Base-by-base conservation (phyloP, 2,888 invertebrate genomes). In the Epirrhoe alternata region DNA sequence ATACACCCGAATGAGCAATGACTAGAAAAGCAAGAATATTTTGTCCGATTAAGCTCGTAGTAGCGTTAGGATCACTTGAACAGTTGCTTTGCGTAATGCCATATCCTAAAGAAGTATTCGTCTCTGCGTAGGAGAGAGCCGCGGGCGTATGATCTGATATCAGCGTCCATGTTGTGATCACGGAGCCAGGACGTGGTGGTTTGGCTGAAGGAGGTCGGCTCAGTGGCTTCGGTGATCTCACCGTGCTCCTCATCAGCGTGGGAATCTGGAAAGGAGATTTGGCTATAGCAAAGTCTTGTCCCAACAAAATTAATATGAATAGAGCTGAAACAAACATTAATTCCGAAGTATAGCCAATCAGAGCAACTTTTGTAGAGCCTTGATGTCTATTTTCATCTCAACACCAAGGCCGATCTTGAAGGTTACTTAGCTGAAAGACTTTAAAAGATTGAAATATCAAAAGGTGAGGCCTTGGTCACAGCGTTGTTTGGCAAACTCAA, bases 101-200 rank as follows among this genome's bases (percentile, higher is more conserved):
- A 98, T 90, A 98, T 97, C 77, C 97, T 95, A 96, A 98, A 98
- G 96, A 98, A 98, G 94, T 98, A 98, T 92, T 98, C 98, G 86
- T 98, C 98, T 80, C 96, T 95, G 74, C 97, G 95, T 59, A 98
- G 94, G 60, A 98, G 94, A 66, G 96, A 96, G 72, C 97, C 97
- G 76, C 97, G 95, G n/a, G 98, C 97, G 89, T 98, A 98, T 51
- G 97, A 97, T 76, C 96, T 95, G 76, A 98, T 98, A 84, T 98
- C 97, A 2, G 98, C 98, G 87, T 98, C 98, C 97, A 98, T 98
- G 80, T 97, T 97, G 85, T 97, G 96, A 71, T 98, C 98, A 66
- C 97, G 94, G 83, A 98, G 94, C 99, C 99, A 99, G 6, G 98
- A 98, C 42, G 97, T 97, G 62, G 98, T 97, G 50, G 97, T 98